Evolutionary conservation across 2,113 vertebrate species (phyloP).

Genomic region (Paedocypris sp.): DNA sequence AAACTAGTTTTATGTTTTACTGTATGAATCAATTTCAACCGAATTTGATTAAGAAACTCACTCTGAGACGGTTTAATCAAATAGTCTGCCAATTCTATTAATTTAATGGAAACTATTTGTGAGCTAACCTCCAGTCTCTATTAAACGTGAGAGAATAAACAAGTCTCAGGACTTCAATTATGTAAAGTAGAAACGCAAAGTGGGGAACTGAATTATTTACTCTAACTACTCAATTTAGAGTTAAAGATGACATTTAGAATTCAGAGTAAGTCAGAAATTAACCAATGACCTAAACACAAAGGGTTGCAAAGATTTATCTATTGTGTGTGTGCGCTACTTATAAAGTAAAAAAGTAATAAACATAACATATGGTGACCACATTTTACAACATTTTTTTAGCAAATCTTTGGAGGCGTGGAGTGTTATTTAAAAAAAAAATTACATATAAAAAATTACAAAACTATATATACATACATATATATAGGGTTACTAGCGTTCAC

Average conservation of each 20-base stretch:
- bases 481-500: too few species aligned
- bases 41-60: constrained; percentile 48
- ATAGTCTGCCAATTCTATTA: constrained; percentile 65
- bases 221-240: not conserved
- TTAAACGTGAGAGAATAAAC: constrained; percentile 38
- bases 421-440: too few species aligned
- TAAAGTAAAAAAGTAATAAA: too few species aligned
- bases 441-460: too few species aligned
- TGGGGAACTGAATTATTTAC: not conserved
- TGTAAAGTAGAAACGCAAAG: not conserved
- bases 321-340: too few species aligned
- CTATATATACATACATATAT: too few species aligned
- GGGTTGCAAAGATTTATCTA: too few species aligned
- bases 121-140: constrained; percentile 56
- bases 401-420: too few species aligned
- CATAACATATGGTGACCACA: too few species aligned
- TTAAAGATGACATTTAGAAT: not conserved
- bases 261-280: not conserved
- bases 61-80: constrained; percentile 69
- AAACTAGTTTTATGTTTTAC: constrained; percentile 26
- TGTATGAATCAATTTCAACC: constrained; percentile 40
- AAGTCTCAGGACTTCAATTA: constrained; percentile 5
- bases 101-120: constrained; percentile 62
- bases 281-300: not conserved
- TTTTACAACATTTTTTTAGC: too few species aligned